Conservation (phyloP, 2,888 invertebrate species). For the Torymus texanus region DNA sequence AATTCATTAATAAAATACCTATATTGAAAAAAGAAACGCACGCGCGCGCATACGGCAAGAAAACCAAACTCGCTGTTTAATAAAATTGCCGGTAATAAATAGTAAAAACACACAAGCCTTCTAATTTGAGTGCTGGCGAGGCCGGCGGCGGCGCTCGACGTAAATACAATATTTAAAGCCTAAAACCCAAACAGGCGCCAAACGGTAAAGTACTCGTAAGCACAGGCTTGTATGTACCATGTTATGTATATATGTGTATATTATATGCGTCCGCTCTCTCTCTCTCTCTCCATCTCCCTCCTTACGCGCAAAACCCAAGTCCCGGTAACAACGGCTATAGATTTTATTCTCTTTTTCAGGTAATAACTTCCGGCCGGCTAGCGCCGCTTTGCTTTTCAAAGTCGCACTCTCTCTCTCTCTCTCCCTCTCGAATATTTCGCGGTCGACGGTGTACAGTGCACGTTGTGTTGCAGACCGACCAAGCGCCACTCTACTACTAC, state of each 20-base stretch:
- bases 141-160: neutral
- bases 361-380: conserved; percentile 54
- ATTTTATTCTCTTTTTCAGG: conserved; percentile 53
- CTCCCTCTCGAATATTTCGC: conserved; percentile 27
- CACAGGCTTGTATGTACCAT: neutral
- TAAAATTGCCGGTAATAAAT: conserved; percentile 24
- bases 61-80: neutral
- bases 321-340: conserved; percentile 30
- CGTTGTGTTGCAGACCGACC: too few relatives aligned
- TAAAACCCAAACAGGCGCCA: conserved; percentile 29
- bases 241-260: too few relatives aligned
- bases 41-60: neutral
- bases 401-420: neutral
- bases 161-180: conserved; percentile 44
- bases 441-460: conserved; percentile 13
- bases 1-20: too few relatives aligned
- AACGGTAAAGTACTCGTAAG: conserved; percentile 20
- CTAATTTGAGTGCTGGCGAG: neutral
- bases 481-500: neutral
- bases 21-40: neutral
- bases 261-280: too few relatives aligned
- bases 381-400: conserved; percentile 35
- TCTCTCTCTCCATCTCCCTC: too few relatives aligned
- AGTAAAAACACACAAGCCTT: conserved; percentile 7
- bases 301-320: neutral